Base-by-base conservation (phyloP, 2,797 vertebrate species). In the Neosalanx taihuensis region DNA sequence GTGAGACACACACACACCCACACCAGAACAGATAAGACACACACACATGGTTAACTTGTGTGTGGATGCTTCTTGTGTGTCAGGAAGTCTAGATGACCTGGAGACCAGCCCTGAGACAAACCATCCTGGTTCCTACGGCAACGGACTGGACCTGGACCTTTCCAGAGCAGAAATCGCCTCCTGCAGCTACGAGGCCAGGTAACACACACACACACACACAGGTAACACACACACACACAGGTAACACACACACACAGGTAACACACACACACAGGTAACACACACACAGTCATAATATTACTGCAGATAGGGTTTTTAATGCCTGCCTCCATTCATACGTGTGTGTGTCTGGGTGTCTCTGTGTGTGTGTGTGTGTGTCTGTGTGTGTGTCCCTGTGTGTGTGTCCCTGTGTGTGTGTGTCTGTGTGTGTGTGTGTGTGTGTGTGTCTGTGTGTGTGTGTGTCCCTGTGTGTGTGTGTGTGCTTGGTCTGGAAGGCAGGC, bases 131-230 rank as follows among this genome's bases (percentile, higher is more conserved):
- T 87, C 83, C 64, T 66, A 84, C 1, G 51, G 81, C 70, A 96
- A 94, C 72, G 92, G 94, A 78, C 67, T 90, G 57, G 91, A 94
- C 76, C 87, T 86, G 1, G 71, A 94, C 67, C 90, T 95, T 56
- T 99, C 98, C 53, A 97, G 96, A 94, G 97, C 98, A 79, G 97
- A 99, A 92, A 98, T 99, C 76, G 97, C 98, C 57, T 99, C 98
- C 67, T 99, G 98, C 84, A 99, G 96, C 89, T 99, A 99, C 41
- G 97, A 98, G 89, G 98, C 98, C 76, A 96, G 98, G 98, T 99
- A 90, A 71, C 26, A 58, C 9, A 1, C 17, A n/a, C 51, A 31
- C 17, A 58, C 49, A 31, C 26, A 58, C 4, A 46, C 0, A n/a
- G n/a, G n/a, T n/a, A n/a, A n/a, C n/a, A n/a, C n/a, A n/a, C n/a